A percentile compares a stretch with the other conserved stretches of the same genome.
Evolutionary conservation across 1,140 invertebrate species (phyloP).

Genomic region (Caenorhabditis tropicalis): DNA sequence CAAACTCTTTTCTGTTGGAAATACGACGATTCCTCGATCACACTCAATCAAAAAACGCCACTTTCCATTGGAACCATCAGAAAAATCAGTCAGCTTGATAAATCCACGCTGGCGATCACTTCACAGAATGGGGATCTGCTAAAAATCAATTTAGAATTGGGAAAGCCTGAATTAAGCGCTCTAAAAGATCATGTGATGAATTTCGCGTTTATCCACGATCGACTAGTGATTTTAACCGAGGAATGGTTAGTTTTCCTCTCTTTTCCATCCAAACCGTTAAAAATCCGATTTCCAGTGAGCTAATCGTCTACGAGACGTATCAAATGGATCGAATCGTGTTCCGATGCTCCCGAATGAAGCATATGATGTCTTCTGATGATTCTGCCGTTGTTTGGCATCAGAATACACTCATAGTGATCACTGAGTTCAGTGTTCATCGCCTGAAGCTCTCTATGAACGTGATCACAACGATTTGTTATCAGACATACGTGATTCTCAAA

Average conservation of each 20-base stretch:
- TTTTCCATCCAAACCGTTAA: too few species aligned
- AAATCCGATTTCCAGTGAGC: not conserved
- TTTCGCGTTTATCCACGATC: not conserved
- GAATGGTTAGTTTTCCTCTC: not conserved
- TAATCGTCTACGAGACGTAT: not conserved
- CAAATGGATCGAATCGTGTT: not conserved
- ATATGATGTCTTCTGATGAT: not conserved
- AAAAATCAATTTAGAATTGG: not conserved
- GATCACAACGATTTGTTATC: not conserved
- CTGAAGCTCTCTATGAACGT: not conserved
- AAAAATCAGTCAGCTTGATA: not conserved
- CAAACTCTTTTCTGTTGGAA: constrained; percentile 6
- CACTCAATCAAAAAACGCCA: not conserved
- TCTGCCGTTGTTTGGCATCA: not conserved
- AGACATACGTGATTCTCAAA: not conserved
- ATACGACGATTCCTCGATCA: not conserved
- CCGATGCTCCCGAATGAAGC: not conserved
- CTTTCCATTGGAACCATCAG: not conserved
- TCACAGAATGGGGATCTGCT: not conserved
- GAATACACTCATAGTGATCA: not conserved
- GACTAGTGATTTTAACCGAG: not conserved
- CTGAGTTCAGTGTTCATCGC: not conserved
- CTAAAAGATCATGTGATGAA: not conserved
- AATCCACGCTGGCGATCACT: not conserved
- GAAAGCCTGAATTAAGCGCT: too few species aligned